Conservation (phyloP, 2,888 invertebrate species). For the Caenorhabditis auriculariae region DNA sequence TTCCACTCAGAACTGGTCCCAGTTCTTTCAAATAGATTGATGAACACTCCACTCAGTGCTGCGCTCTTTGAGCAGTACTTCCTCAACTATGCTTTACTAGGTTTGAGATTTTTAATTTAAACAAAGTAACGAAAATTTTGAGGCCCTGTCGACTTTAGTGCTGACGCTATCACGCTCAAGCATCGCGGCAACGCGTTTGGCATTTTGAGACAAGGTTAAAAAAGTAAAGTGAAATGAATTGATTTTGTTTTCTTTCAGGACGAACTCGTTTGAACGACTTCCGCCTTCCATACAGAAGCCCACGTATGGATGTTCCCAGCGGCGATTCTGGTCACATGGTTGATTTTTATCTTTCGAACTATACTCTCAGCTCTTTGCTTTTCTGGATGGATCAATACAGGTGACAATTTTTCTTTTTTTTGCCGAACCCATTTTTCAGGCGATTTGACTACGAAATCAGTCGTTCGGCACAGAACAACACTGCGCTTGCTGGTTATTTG, state of each 20-base stretch:
- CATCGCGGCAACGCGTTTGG: conserved; percentile 62
- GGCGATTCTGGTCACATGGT: conserved; percentile 54
- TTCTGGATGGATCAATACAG: conserved; percentile 63
- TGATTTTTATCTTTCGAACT: conserved; percentile 59
- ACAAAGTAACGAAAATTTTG: conserved; percentile 14
- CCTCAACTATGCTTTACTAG: conserved; percentile 59
- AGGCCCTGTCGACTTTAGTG: conserved; percentile 49
- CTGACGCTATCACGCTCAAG: conserved; percentile 38
- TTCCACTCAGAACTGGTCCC: conserved; percentile 62
- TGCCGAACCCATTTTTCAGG: conserved; percentile 15
- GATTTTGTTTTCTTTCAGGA: conserved; percentile 19
- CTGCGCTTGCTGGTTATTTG: conserved; percentile 57
- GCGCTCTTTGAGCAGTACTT: conserved; percentile 63
- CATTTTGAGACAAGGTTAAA: conserved; percentile 57
- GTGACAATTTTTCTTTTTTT: conserved; percentile 7
- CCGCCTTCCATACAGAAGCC: conserved; percentile 58
- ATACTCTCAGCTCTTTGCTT: conserved; percentile 55
- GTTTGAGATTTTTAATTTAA: conserved; percentile 3
- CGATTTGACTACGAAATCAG: conserved; percentile 63
- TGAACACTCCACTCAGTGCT: conserved; percentile 61
- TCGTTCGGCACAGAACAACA: conserved; percentile 54
- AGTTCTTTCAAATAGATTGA: conserved; percentile 58
- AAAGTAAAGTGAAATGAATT: neutral
- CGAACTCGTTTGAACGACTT: conserved; percentile 60
- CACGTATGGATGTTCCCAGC: conserved; percentile 33